Base-by-base conservation (phyloP, 2,888 invertebrate genomes). In the Muschampia plurimacula region DNA sequence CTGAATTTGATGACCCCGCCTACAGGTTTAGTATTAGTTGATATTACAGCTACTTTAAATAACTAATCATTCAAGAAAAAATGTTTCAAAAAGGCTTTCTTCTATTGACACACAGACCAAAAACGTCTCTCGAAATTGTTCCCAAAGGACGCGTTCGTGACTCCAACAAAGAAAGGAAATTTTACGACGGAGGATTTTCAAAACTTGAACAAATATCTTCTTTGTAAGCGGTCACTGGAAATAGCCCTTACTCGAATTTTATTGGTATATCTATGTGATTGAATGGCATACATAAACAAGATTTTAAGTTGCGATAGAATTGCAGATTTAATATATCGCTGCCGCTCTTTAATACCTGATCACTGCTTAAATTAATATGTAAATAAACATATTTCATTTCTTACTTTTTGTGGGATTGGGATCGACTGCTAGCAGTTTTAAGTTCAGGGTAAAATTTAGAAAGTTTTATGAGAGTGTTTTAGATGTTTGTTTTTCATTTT, bases 91-190 rank as follows among this genome's bases (percentile, higher is more conserved):
- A 36, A 9, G 15, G 36, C 13, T 12, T 63, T 44, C 63, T n/a
- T 44, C 44, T 41, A 63, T 44, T 44, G 44, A 63, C 63, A 63
- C 44, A 63, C 41, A n/a, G 52, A 49, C 60, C 49, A 28, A 49
- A 65, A 65, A 36, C 46, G 22, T 41, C 41, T 70, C 41, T 32
- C 46, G 62, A 41, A 78, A 79, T 79, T 76, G 77, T 68, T 79
- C 83, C 84, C 82, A 60, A 77, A 88, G 85, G 85, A 86, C 79
- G 74, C 78, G 49, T 6, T 84, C 88, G 88, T 89, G 88, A 89
- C 87, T 84, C 73, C 84, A 83, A 89, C 88, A 89, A 89, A 89
- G 86, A 83, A 81, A 75, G 77, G 78, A 83, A 86, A 87, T 87
- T 85, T 88, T 81, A 83, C 83, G 80, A 84, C 82, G 82, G 82